Percentiles rank a stretch among this genome's conserved stretches.
Evolutionary conservation across 2,113 vertebrate genomes (phyloP).

Genomic region (Thermophis baileyi): DNA sequence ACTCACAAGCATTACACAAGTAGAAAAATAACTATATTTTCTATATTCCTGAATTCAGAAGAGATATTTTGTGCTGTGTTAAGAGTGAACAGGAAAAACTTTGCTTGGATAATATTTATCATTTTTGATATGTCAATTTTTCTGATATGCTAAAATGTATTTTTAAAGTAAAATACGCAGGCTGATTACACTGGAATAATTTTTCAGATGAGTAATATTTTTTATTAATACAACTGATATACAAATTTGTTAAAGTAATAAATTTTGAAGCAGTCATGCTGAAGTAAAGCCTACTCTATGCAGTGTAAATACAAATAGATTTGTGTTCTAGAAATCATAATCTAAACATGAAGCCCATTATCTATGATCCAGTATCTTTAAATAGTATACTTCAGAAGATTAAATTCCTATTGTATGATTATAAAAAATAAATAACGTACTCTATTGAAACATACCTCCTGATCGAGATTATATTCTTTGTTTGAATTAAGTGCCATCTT

Average conservation of each 20-base stretch:
- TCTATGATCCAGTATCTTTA: neutral
- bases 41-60: neutral
- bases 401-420: neutral
- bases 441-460: constrained; percentile 78
- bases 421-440: neutral
- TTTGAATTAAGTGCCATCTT: constrained; percentile 92
- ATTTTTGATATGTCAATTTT: neutral
- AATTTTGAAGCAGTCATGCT: too few species aligned
- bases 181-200: neutral
- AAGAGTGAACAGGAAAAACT: neutral
- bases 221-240: neutral
- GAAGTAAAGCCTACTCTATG: neutral
- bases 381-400: neutral
- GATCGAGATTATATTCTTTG: constrained; percentile 92
- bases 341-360: neutral
- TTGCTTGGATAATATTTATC: neutral
- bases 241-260: neutral
- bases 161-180: neutral
- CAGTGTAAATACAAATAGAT: neutral
- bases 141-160: neutral
- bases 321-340: neutral
- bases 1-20: neutral
- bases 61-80: neutral
- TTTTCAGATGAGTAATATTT: neutral
- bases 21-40: neutral